Base-by-base conservation (phyloP, 1,140 invertebrate species). In the Lepidostoma basale region DNA sequence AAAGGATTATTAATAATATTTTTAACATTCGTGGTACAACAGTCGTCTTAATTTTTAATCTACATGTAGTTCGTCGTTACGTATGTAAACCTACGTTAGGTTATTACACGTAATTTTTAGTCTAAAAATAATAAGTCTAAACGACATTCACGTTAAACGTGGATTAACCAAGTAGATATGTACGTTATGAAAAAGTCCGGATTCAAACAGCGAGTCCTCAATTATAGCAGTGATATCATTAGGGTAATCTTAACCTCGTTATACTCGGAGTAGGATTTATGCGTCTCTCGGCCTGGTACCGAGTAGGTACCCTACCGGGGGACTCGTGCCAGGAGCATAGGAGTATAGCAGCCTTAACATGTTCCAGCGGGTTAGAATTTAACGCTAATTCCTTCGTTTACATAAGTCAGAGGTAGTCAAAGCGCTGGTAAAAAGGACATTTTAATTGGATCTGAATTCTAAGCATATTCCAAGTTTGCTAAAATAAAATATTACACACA, bases 231-330 rank as follows among this genome's bases (percentile, higher is more conserved):
- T 22, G 22, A 71, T 71, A 71, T 71, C 65, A 71, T 71, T 71
- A 71, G 59, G 54, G 69, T 60, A 67, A 71, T 71, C 69, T 71
- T 71, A 63, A 63, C 44, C 52, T 66, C 69, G 67, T 71, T 71
- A 71, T 52, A 12, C n/a, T 20, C 14, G 25, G 25, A n/a, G 22
- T n/a, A 30, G 42, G 52, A 56, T 56, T 56, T 56, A 56, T 56
- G 28, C 20, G 26, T 56, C 26, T n/a, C 25, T 28, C 18, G 14
- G 16, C 14, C 20, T 2, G 10, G 16, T 20, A 18, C 42, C 42
- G 2, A 9, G 16, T 6, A 8, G 42, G 42, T 16, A 6, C 42
- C 42, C 8, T n/a, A n/a, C n/a, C n/a, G 42, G 18, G 65, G 42
- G 36, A 45, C 39, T 42, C 45, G 45, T 52, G 64, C 60, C n/a